phyloP scores from a whole-genome alignment of 2,888 invertebrate genomes.

The Morpho helenor region DNA sequence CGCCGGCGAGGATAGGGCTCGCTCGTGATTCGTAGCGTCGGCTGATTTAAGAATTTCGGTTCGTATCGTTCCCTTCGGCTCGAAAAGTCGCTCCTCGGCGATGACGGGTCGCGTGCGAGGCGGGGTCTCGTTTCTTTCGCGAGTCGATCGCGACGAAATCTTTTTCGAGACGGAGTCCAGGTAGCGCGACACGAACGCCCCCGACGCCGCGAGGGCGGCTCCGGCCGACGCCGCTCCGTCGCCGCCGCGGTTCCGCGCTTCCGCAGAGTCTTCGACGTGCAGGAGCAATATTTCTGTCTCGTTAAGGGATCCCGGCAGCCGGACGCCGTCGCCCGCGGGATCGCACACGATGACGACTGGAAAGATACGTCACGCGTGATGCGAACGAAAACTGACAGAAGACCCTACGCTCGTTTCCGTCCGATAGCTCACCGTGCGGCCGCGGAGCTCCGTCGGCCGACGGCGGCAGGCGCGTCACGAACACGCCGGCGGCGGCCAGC shows the following conservation, averaged over 20 bases:
- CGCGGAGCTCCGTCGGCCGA: constrained; percentile 26
- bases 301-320: constrained; percentile 24
- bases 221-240: neutral
- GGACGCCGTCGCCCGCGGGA: constrained; percentile 11
- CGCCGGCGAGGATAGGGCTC: too few species aligned
- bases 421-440: constrained; percentile 39
- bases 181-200: constrained; percentile 2
- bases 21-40: too few species aligned
- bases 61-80: too few species aligned
- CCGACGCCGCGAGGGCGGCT: neutral
- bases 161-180: constrained; percentile 1
- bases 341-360: constrained; percentile 23
- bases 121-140: neutral
- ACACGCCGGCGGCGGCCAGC: constrained; percentile 38
- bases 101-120: too few species aligned
- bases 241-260: neutral
- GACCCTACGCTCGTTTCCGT: too few species aligned
- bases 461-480: constrained; percentile 27
- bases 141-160: neutral
- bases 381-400: neutral
- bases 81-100: too few species aligned
- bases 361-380: neutral
- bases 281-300: constrained; percentile 9
- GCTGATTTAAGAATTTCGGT: too few species aligned
- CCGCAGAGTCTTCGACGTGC: constrained; percentile 5